Percentiles rank a stretch among this genome's conserved stretches.
phyloP scores from a whole-genome alignment of 2,113 vertebrate species.

The Oryzias celebensis region DNA sequence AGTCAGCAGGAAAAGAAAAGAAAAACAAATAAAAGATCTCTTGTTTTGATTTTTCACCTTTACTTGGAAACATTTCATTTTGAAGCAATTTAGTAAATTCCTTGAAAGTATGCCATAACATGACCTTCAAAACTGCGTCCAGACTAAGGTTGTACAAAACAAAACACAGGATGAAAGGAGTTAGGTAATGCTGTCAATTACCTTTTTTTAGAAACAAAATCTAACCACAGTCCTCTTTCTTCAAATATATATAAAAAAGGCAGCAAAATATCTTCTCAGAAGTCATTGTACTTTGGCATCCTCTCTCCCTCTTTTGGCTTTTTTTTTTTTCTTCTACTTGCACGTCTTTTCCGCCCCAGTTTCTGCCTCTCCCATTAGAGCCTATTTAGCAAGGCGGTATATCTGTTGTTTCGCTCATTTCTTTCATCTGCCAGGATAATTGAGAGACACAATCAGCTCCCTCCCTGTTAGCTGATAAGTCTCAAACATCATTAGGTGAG shows the following conservation, averaged over 20 bases:
- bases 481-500: slow-evolving; percentile 53
- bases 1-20: background rate
- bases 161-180: slow-evolving; percentile 41
- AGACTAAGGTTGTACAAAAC: slow-evolving; percentile 7
- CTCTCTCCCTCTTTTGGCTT: background rate
- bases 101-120: slow-evolving; percentile 13
- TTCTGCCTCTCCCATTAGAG: slow-evolving; percentile 59
- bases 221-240: slow-evolving; percentile 5
- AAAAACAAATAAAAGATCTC: background rate
- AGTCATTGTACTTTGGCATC: background rate
- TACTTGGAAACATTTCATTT: background rate
- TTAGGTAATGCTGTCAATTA: slow-evolving; percentile 39
- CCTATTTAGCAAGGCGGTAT: slow-evolving; percentile 54
- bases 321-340: slow-evolving; percentile 7
- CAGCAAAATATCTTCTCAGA: slow-evolving; percentile 1
- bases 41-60: background rate
- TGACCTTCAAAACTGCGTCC: slow-evolving; percentile 14
- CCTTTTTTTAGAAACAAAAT: slow-evolving; percentile 26
- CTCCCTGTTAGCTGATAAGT: slow-evolving; percentile 48
- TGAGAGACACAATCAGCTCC: slow-evolving; percentile 60
- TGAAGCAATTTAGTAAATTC: slow-evolving; percentile 10
- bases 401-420: slow-evolving; percentile 64
- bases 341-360: slow-evolving; percentile 17
- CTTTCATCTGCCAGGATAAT: slow-evolving; percentile 67
- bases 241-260: background rate